Conservation (phyloP, 2,797 vertebrate species). For the Sebastes taczanowskii region DNA sequence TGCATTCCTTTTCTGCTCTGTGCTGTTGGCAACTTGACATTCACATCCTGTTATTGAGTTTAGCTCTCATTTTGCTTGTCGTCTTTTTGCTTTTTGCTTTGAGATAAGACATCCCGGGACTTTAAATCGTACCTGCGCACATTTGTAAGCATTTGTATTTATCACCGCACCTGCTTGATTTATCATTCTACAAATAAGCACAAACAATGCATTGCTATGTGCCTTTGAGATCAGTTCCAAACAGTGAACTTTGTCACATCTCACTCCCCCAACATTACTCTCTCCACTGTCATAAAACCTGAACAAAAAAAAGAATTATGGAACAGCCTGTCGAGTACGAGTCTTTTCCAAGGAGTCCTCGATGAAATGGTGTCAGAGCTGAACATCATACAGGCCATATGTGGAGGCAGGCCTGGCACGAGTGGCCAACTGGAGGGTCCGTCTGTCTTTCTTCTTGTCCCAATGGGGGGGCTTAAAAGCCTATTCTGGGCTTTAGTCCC, state of each 20-base stretch:
- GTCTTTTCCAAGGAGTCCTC: slow-evolving; percentile 28
- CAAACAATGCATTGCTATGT: not conserved
- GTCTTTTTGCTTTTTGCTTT: not conserved
- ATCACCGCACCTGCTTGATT: not conserved
- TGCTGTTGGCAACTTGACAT: not conserved
- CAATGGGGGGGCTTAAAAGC: slow-evolving; percentile 35
- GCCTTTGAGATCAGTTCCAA: not conserved
- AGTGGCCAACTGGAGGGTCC: slow-evolving; percentile 61
- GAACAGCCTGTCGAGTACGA: not conserved
- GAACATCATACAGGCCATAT: slow-evolving; percentile 67
- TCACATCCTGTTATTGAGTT: not conserved
- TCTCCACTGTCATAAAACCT: not conserved
- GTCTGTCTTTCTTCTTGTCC: slow-evolving; percentile 56
- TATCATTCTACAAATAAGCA: not conserved
- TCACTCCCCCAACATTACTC: not conserved
- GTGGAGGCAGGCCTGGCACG: slow-evolving; percentile 57
- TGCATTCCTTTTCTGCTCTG: not conserved
- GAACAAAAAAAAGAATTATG: not conserved
- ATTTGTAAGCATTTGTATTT: not conserved
- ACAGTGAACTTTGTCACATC: not conserved
- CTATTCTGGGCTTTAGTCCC: slow-evolving; percentile 52
- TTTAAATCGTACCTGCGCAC: not conserved
- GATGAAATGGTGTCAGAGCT: slow-evolving; percentile 64
- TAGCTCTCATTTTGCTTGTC: not conserved
- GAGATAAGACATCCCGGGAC: not conserved